A percentile compares a stretch with the other conserved stretches of the same genome.
These are phyloP conservation scores for Hipparchia semele DNA, from an alignment of 2,888 invertebrate genomes.

Conservation along the genomic window DNA sequence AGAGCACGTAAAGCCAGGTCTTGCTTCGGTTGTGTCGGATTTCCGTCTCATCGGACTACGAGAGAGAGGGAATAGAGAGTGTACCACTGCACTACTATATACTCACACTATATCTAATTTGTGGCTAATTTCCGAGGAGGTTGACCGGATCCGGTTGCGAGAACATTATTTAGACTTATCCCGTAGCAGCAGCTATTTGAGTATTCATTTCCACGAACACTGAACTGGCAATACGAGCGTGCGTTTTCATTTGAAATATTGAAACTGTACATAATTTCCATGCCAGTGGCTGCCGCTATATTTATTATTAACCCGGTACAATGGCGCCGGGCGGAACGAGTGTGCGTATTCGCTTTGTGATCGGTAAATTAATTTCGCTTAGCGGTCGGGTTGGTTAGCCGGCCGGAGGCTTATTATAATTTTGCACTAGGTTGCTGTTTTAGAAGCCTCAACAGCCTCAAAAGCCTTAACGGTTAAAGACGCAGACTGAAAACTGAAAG, in stretches of 20 bases:
- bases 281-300: not conserved
- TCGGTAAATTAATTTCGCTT: conserved; percentile 9
- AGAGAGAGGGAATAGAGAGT: too few relatives aligned
- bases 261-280: not conserved
- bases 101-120: too few relatives aligned
- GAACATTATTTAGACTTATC: not conserved
- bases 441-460: too few relatives aligned
- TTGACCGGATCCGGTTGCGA: too few relatives aligned
- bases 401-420: not conserved
- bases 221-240: not conserved
- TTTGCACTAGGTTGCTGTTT: not conserved
- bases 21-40: too few relatives aligned
- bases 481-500: too few relatives aligned
- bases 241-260: not conserved
- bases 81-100: too few relatives aligned
- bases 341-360: not conserved
- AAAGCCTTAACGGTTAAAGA: too few relatives aligned
- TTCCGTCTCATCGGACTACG: too few relatives aligned
- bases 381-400: not conserved
- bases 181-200: not conserved
- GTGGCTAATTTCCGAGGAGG: too few relatives aligned
- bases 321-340: not conserved
- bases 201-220: not conserved
- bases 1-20: too few relatives aligned
- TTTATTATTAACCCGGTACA: not conserved